Conservation (phyloP, 2,888 invertebrate genomes). For the Dusona sp. region DNA sequence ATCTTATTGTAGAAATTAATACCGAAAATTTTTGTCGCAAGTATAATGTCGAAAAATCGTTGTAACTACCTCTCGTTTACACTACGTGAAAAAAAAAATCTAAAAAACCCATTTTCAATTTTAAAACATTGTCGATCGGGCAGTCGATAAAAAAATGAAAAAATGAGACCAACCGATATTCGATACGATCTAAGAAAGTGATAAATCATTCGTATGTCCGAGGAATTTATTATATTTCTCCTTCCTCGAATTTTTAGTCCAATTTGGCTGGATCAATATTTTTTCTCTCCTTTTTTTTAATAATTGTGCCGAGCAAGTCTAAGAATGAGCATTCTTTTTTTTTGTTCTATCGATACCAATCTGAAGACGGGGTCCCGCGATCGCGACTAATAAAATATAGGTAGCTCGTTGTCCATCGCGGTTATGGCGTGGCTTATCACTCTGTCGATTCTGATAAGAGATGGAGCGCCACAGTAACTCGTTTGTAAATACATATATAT, state of each 20-base stretch:
- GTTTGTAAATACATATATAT: slow-evolving; percentile 2
- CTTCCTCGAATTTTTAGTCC: slow-evolving; percentile 1
- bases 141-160: slow-evolving; percentile 11
- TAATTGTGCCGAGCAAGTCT: slow-evolving; percentile 26
- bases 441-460: slow-evolving; percentile 64
- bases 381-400: slow-evolving; percentile 60
- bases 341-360: slow-evolving; percentile 72
- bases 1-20: no score
- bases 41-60: no score
- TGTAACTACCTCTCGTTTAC: not conserved
- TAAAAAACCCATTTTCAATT: not conserved
- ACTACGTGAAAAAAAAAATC: not conserved
- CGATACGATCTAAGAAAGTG: slow-evolving; percentile 36
- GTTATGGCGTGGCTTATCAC: slow-evolving; percentile 64
- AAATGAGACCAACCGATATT: not conserved
- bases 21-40: no score
- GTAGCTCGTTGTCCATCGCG: slow-evolving; percentile 55
- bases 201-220: slow-evolving; percentile 38
- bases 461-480: slow-evolving; percentile 43
- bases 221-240: slow-evolving; percentile 10
- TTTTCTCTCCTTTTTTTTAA: slow-evolving; percentile 32
- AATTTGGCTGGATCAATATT: slow-evolving; percentile 19
- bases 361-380: slow-evolving; percentile 66
- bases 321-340: slow-evolving; percentile 68
- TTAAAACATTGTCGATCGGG: not conserved